Evolutionary conservation across 2,113 vertebrate genomes (phyloP).

Genomic region (Salvelinus alpinus): DNA sequence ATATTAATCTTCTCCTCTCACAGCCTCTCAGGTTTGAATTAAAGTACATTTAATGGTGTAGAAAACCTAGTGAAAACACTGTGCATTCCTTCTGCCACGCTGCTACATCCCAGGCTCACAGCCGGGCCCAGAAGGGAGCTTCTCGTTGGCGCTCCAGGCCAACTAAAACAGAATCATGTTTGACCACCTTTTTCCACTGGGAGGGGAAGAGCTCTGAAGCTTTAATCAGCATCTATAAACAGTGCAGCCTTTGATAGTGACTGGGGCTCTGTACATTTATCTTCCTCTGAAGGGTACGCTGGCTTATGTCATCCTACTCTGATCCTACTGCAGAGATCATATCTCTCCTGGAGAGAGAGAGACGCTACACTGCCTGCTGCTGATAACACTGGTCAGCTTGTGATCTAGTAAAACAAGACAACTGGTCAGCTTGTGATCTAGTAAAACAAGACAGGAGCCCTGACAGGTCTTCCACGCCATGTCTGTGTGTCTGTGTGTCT

Average conservation of each 20-base stretch:
- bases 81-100: slow-evolving; percentile 43
- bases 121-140: slow-evolving; percentile 51
- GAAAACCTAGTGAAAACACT: slow-evolving; percentile 32
- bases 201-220: slow-evolving; percentile 21
- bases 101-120: slow-evolving; percentile 44
- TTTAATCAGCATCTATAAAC: slow-evolving; percentile 74
- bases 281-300: slow-evolving; percentile 58
- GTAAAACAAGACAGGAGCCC: slow-evolving; percentile 23
- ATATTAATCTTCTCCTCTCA: slow-evolving; percentile 52
- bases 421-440: slow-evolving; percentile 37
- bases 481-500: slow-evolving; percentile 35
- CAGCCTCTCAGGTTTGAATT: slow-evolving; percentile 25
- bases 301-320: slow-evolving; percentile 71
- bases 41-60: slow-evolving; percentile 52
- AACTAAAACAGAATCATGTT: slow-evolving; percentile 75
- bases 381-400: slow-evolving; percentile 55
- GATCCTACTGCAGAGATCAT: slow-evolving; percentile 58
- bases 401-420: slow-evolving; percentile 26
- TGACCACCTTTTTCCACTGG: slow-evolving; percentile 64
- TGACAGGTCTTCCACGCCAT: slow-evolving; percentile 26
- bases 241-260: slow-evolving; percentile 71
- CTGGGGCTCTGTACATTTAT: slow-evolving; percentile 62
- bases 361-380: neutral
- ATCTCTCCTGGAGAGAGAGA: slow-evolving; percentile 33
- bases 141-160: slow-evolving; percentile 58